Base-by-base conservation (phyloP, 2,888 invertebrate genomes). In the Homarus gammarus region DNA sequence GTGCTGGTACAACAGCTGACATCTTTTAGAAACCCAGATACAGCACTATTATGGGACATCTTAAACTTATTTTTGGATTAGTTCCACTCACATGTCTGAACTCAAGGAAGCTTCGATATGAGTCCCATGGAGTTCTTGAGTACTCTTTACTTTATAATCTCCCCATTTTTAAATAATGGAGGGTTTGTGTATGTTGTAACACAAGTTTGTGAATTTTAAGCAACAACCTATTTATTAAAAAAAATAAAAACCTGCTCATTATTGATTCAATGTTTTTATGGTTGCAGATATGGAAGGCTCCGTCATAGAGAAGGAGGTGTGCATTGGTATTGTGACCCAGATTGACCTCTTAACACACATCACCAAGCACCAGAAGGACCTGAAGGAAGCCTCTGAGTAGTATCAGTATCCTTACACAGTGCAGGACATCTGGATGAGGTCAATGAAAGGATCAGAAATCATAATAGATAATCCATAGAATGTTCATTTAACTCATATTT, bases 251-350 rank as follows among this genome's bases (percentile, higher is more conserved):
- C n/a, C n/a, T n/a, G n/a, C n/a, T n/a, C n/a, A n/a, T 72, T 18
- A 72, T 18, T 72, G 72, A 38, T 6, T n/a, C 15, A 15, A 38
- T 72, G 5, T 15, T 40, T 12, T 27, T 22, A 49, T 38, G 51
- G 36, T 91, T 88, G 27, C 90, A 92, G 92, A 92, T 79, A 33
- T 90, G 88, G 88, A 92, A 51, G 83, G 87, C 27, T 79, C 91
- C 44, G 93, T 93, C 70, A 92, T 93, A 44, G 93, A 93, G 81
- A 94, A 94, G 79, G 95, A 95, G 93, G 95, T 95, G 92, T 95
- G 96, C 27, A 94, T 96, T 90, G 97, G 97, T 56, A 94, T 97
- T 86, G 95, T 96, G 1, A 96, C 96, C 44, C 96, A 96, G 90
- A 95, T 96, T 92, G 96, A 97, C 93, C 94, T 97, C 81, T 94